phyloP scores from a whole-genome alignment of 1,140 invertebrate genomes.

The Portunus trituberculatus region DNA sequence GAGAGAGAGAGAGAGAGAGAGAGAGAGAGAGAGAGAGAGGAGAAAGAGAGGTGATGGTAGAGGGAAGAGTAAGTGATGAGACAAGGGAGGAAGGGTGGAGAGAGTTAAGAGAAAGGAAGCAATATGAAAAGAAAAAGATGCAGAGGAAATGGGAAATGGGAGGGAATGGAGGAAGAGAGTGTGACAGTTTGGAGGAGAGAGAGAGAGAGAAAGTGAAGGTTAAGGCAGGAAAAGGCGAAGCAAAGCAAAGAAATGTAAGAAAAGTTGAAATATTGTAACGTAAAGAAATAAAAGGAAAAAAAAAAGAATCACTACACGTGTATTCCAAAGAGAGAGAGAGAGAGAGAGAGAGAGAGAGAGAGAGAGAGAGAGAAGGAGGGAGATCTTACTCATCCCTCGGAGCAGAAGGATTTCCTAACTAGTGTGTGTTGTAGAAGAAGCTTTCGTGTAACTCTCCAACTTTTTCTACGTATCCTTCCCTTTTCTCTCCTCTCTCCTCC shows the following conservation, averaged over 20 bases:
- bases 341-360: conserved; percentile 11
- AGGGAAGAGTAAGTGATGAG: background rate
- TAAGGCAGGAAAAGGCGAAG: background rate
- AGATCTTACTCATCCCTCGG: background rate
- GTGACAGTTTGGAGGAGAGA: conserved; percentile 15
- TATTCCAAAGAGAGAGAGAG: background rate
- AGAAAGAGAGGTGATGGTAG: conserved; percentile 6
- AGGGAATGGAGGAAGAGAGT: background rate
- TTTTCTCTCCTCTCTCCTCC: background rate
- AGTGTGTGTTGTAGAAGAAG: background rate
- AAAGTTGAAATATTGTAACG: background rate
- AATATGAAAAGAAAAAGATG: background rate
- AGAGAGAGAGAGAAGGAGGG: background rate
- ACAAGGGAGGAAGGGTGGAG: conserved; percentile 10
- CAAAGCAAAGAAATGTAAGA: background rate
- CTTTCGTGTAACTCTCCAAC: no score
- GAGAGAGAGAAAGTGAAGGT: background rate
- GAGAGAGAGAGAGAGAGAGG: conserved; percentile 33
- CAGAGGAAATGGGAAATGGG: background rate
- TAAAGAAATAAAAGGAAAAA: background rate
- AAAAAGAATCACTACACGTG: background rate
- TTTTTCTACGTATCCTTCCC: no score
- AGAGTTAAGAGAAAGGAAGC: conserved; percentile 20
- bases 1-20: conserved; percentile 34
- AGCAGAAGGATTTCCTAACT: background rate